These are phyloP conservation scores for Harpalus rubripes DNA, from an alignment of 2,888 invertebrate genomes.

Conservation along the genomic window DNA sequence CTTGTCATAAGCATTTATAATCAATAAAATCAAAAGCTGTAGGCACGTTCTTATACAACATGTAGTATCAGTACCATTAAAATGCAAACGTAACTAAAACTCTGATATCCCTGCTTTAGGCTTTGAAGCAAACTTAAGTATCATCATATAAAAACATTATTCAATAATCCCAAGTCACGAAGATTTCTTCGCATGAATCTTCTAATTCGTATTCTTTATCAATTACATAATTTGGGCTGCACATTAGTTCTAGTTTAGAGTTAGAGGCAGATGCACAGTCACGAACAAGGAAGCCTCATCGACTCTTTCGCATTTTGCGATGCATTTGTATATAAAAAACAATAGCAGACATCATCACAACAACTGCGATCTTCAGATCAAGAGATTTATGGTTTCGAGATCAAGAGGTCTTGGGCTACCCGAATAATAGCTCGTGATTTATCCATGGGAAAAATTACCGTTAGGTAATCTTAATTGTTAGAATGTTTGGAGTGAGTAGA, in stretches of 20 bases:
- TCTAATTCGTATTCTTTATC: conserved; percentile 2
- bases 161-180: conserved; percentile 15
- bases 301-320: not conserved
- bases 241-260: conserved; percentile 32
- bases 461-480: conserved; percentile 32
- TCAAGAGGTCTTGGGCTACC: conserved; percentile 29
- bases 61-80: too few species aligned
- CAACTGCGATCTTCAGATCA: conserved; percentile 5
- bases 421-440: conserved; percentile 6
- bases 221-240: conserved; percentile 49
- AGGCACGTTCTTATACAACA: too few species aligned
- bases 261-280: conserved; percentile 28
- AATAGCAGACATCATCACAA: conserved; percentile 9
- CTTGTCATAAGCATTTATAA: too few species aligned
- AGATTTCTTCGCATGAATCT: conserved; percentile 9
- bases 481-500: not conserved
- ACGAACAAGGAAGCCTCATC: conserved; percentile 32
- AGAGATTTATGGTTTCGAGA: conserved; percentile 26
- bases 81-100: too few species aligned
- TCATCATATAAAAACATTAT: not conserved
- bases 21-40: too few species aligned
- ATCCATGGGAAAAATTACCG: conserved; percentile 27
- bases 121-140: not conserved
- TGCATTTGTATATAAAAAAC: conserved; percentile 14
- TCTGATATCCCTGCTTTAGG: too few species aligned